A percentile compares a stretch with the other conserved stretches of the same genome.
Conservation (phyloP, 2,113 vertebrate genomes). For the Rhea americana region DNA sequence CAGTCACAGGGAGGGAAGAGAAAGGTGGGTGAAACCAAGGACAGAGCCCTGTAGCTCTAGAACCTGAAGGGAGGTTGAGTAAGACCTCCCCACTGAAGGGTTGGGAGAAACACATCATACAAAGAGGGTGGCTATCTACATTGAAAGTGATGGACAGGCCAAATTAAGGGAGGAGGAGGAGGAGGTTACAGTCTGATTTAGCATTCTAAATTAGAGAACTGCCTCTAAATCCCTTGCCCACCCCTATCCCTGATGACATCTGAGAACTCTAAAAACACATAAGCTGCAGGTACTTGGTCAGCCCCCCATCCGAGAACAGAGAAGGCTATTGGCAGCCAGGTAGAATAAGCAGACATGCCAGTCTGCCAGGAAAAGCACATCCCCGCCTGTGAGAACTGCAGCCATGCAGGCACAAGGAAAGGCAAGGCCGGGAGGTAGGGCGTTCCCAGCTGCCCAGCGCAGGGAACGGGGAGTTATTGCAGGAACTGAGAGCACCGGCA, state of each 20-base stretch:
- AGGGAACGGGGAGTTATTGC: neutral
- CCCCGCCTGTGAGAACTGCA: neutral
- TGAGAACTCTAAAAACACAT: neutral
- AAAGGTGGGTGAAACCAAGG: neutral
- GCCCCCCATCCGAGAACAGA: neutral
- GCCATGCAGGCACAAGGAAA: neutral
- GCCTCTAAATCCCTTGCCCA: neutral
- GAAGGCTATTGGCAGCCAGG: neutral
- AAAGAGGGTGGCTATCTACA: neutral
- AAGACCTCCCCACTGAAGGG: neutral
- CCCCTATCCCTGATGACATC: neutral
- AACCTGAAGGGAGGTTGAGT: neutral
- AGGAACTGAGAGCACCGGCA: neutral
- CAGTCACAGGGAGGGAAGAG: neutral
- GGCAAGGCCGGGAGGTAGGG: neutral
- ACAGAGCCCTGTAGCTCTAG: neutral
- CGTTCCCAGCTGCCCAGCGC: neutral
- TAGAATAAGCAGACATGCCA: neutral
- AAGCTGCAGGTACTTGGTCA: neutral
- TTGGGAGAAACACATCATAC: neutral
- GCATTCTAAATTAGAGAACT: neutral
- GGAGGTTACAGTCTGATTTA: neutral
- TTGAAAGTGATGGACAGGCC: neutral
- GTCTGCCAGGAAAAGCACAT: neutral
- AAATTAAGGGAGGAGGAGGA: neutral